Base-by-base conservation (phyloP, 1,140 invertebrate species). In the Apis laboriosa region DNA sequence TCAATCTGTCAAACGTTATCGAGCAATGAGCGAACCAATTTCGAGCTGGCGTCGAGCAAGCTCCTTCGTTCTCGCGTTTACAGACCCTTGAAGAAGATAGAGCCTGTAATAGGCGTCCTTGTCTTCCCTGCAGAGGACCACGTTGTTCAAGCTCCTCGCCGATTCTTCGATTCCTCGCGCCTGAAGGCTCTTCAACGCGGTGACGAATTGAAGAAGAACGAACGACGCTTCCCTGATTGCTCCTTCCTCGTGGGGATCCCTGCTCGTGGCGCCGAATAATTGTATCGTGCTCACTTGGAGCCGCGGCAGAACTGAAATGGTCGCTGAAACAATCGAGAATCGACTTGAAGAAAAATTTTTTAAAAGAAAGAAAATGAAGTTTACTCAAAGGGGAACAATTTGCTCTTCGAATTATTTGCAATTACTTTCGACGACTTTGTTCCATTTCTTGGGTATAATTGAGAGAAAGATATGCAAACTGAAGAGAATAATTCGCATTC, bases 121-220 rank as follows among this genome's bases (percentile, higher is more conserved):
- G 84, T 96, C 95, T 61, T 96, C 95, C 72, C 94, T 94, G 72
- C 95, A 94, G 2, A 96, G 94, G 0, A 97, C 94, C 83, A 97
- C 96, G 67, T 96, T 95, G 56, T 95, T 96, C 56, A 97, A 90
- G 81, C 95, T 95, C 49, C 96, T 94, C 0, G 96, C 95, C 19
- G 97, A 94, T 88, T 97, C 97, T 89, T 98, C 97, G 28, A 97
- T 96, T 5, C 97, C 97, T 78, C 97, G 96, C 5, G 97, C 97
- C 91, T 98, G 97, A n/a, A 98, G 94, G 88, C 96, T 96, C 91
- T 98, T 98, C 64, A 98, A 92, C 0, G 96, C 96, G 83, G 97
- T 97, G 2, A 98, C 96, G 63, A 98, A 93, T 91, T 98, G 97
- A 68, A 98, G 94, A 91, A 98, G 95, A 60, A 97, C 95, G 89